Evolutionary conservation across 2,888 invertebrate genomes (phyloP).

Genomic region (Microchrysa polita): DNA sequence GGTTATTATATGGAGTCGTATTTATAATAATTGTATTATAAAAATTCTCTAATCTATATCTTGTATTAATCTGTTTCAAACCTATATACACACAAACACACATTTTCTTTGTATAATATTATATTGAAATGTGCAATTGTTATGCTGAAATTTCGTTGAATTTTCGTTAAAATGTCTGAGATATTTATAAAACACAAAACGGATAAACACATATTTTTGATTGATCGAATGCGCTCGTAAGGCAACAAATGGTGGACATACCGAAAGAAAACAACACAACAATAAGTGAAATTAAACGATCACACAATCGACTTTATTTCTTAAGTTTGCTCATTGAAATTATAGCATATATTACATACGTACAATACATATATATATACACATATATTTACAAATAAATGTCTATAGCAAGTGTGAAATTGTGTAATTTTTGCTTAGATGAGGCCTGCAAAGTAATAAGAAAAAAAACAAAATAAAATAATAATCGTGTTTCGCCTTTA

Average conservation of each 20-base stretch:
- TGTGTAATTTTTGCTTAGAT: background rate
- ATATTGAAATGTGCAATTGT: slow-evolving; percentile 8
- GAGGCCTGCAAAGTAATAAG: background rate
- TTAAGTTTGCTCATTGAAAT: slow-evolving; percentile 8
- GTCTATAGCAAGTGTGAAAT: slow-evolving; percentile 8
- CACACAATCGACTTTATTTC: slow-evolving; percentile 2
- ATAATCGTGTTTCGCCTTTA: slow-evolving; percentile 2
- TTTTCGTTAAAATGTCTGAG: background rate
- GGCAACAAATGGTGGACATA: no score
- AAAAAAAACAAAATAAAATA: no score
- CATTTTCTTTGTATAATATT: background rate
- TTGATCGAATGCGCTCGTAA: no score
- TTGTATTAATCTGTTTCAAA: background rate
- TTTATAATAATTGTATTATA: slow-evolving; percentile 11
- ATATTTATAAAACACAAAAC: background rate
- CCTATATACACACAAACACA: no score
- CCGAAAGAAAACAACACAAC: no score
- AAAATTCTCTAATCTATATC: background rate
- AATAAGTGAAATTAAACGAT: background rate
- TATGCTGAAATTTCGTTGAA: slow-evolving; percentile 3
- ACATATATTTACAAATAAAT: background rate
- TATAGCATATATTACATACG: background rate
- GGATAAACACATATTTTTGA: no score
- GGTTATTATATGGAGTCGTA: background rate
- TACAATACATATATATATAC: background rate